Evolutionary conservation across 2,113 vertebrate species (phyloP).

Genomic region (Spermophilus dauricus): DNA sequence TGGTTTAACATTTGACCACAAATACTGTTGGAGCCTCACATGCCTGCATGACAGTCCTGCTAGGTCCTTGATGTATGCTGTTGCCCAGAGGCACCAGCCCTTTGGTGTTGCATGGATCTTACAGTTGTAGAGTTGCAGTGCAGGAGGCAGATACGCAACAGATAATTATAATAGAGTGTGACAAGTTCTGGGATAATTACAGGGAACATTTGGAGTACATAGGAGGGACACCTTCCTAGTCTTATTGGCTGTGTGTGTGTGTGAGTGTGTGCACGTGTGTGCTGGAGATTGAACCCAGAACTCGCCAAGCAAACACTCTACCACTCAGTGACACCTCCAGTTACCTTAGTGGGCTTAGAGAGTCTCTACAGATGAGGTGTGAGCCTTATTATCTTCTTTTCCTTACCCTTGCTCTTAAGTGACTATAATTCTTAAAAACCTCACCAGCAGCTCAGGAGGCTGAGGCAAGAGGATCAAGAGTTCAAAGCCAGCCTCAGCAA

Average conservation of each 20-base stretch:
- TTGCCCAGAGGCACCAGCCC: not conserved
- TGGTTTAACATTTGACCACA: not conserved
- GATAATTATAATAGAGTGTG: not conserved
- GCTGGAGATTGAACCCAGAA: not conserved
- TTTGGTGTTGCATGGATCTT: not conserved
- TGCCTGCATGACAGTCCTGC: rapidly evolving
- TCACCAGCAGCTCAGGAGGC: too few species aligned
- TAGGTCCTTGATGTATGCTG: not conserved
- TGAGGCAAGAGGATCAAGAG: too few species aligned
- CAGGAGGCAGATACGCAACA: not conserved
- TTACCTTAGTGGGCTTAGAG: not conserved
- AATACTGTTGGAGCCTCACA: not conserved
- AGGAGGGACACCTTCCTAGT: not conserved
- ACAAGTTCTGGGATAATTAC: not conserved
- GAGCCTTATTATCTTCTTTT: not conserved
- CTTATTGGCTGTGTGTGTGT: not conserved
- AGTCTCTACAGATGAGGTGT: not conserved
- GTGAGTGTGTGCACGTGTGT: not conserved
- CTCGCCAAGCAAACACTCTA: not conserved
- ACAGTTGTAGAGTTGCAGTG: not conserved
- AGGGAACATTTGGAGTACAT: not conserved
- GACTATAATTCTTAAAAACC: not conserved
- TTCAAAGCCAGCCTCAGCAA: too few species aligned
- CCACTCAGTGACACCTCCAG: not conserved
- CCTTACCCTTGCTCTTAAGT: not conserved